These are phyloP conservation scores for Hemiprocne comata DNA, from an alignment of 2,113 vertebrate genomes.

Conservation along the genomic window DNA sequence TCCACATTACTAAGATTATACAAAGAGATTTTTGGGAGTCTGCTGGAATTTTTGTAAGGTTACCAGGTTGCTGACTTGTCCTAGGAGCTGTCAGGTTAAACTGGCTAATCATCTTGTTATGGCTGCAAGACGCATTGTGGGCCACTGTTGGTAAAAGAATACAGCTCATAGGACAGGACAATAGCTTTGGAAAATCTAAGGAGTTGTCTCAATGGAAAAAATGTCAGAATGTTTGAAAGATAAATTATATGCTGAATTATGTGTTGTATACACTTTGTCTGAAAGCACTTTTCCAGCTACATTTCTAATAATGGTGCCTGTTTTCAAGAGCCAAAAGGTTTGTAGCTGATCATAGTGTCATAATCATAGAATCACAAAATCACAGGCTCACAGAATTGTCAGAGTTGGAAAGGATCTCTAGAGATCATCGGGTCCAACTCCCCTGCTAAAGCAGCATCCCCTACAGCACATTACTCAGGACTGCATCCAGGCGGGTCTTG, in stretches of 20 bases:
- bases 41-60: slow-evolving; percentile 11
- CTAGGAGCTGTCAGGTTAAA: slow-evolving; percentile 25
- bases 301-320: neutral
- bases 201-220: slow-evolving; percentile 39
- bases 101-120: slow-evolving; percentile 34
- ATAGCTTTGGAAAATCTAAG: slow-evolving; percentile 2
- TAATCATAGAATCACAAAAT: too few relatives aligned
- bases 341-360: neutral
- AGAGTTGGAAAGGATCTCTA: too few relatives aligned
- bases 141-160: slow-evolving; percentile 1
- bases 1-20: neutral
- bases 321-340: slow-evolving; percentile 4
- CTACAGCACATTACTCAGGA: too few relatives aligned
- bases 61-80: slow-evolving; percentile 19
- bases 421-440: neutral
- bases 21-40: neutral
- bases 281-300: neutral
- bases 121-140: neutral
- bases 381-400: too few relatives aligned
- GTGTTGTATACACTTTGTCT: neutral
- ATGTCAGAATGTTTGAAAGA: neutral
- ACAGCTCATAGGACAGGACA: neutral
- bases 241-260: slow-evolving; percentile 5
- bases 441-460: too few relatives aligned
- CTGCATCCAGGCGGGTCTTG: too few relatives aligned